Evolutionary conservation across 2,113 vertebrate species (phyloP).

Genomic region (Sphyrna mokarran): DNA sequence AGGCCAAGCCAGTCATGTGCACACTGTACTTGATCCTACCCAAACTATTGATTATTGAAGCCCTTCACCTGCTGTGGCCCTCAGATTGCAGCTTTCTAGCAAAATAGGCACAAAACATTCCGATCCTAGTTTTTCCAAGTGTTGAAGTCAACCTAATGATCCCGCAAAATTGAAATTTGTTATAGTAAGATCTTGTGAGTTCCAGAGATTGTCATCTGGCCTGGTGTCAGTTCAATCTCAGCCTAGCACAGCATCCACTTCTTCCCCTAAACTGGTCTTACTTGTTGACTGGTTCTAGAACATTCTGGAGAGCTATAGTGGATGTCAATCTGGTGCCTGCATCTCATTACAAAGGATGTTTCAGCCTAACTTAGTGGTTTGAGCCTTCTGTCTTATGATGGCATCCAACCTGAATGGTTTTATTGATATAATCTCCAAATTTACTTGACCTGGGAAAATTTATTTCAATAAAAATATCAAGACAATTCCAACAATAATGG

Average conservation of each 20-base stretch:
- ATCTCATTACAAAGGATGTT: not conserved
- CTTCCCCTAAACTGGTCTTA: not conserved
- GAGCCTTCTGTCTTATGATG: not conserved
- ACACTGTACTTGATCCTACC: not conserved
- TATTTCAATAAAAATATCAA: not conserved
- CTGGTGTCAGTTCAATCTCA: not conserved
- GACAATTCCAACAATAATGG: not conserved
- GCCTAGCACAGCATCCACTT: not conserved
- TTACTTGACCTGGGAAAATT: not conserved
- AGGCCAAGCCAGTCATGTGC: not conserved
- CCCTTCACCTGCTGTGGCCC: not conserved
- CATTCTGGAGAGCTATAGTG: not conserved
- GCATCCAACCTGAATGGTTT: not conserved
- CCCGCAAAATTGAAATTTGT: not conserved
- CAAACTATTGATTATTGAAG: not conserved
- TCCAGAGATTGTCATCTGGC: not conserved
- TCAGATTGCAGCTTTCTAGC: not conserved
- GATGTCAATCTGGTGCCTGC: too few species aligned
- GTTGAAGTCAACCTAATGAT: not conserved
- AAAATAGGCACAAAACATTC: not conserved
- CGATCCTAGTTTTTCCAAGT: not conserved
- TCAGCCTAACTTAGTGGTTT: too few species aligned
- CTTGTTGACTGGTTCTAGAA: not conserved
- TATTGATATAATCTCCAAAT: not conserved
- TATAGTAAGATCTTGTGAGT: not conserved